Percentiles rank a stretch among this genome's conserved stretches.
Evolutionary conservation across 2,797 vertebrate genomes (phyloP).

Genomic region (Tapera naevia): DNA sequence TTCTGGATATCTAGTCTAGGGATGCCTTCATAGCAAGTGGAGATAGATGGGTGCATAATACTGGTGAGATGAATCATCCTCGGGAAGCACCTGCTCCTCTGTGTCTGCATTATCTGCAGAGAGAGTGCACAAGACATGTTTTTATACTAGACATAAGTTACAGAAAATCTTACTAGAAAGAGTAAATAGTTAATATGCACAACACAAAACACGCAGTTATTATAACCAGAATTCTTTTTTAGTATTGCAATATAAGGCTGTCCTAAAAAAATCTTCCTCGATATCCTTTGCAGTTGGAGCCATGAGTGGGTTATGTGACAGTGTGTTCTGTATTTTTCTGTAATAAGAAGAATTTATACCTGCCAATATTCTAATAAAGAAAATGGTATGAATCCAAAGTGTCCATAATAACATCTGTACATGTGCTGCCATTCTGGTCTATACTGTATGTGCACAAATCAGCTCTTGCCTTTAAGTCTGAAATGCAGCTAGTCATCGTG

Average conservation of each 20-base stretch:
- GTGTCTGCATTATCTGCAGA: not conserved
- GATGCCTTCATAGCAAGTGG: not conserved
- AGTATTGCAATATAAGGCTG: not conserved
- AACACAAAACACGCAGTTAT: not conserved
- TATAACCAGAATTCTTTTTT: not conserved
- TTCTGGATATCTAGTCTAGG: not conserved
- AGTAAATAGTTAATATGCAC: not conserved
- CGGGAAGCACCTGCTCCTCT: not conserved
- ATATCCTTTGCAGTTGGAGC: not conserved
- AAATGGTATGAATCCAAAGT: constrained; percentile 16
- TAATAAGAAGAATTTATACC: not conserved
- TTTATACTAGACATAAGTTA: not conserved
- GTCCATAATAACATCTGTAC: not conserved
- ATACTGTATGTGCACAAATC: not conserved
- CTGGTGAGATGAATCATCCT: not conserved
- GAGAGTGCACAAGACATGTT: not conserved
- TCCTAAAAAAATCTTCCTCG: not conserved
- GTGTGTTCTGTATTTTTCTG: constrained; percentile 11
- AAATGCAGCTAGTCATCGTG: not conserved
- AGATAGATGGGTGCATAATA: not conserved
- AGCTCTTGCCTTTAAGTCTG: not conserved
- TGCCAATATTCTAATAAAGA: constrained; percentile 3
- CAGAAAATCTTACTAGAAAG: not conserved
- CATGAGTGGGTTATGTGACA: not conserved
- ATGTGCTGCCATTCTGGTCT: not conserved